phyloP scores from a whole-genome alignment of 2,797 vertebrate genomes.

The Antennarius maculatus region DNA sequence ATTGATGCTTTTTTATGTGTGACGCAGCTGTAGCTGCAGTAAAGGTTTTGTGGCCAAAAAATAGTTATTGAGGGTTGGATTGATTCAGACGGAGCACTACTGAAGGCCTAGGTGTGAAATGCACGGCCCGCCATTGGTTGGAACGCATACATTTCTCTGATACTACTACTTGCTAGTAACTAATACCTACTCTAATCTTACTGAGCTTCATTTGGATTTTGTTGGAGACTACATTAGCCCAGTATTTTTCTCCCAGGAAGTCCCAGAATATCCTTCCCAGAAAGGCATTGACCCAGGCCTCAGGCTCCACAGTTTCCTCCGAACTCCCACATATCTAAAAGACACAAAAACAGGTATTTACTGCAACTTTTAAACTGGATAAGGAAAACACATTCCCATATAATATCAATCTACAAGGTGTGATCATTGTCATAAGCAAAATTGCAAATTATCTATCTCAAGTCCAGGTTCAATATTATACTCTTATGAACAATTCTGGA shows the following conservation, averaged over 20 bases:
- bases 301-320: conserved; percentile 82
- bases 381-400: not conserved
- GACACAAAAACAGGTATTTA: conserved; percentile 15
- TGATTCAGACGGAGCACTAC: no score
- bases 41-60: no score
- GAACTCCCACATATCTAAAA: conserved; percentile 81
- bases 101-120: no score
- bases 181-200: conserved; percentile 92
- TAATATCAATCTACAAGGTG: no score
- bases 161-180: not conserved
- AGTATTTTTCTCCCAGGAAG: conserved; percentile 97
- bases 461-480: no score
- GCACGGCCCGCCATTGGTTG: no score
- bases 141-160: not conserved
- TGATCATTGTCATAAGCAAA: no score
- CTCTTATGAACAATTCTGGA: no score
- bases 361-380: not conserved
- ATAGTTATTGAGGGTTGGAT: no score
- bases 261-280: conserved; percentile 98
- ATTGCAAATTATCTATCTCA: no score
- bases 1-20: no score
- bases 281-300: conserved; percentile 96
- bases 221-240: conserved; percentile 94
- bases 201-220: conserved; percentile 99
- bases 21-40: no score